Base-by-base conservation (phyloP, 2,797 vertebrate species). In the Sebastes dallii region DNA sequence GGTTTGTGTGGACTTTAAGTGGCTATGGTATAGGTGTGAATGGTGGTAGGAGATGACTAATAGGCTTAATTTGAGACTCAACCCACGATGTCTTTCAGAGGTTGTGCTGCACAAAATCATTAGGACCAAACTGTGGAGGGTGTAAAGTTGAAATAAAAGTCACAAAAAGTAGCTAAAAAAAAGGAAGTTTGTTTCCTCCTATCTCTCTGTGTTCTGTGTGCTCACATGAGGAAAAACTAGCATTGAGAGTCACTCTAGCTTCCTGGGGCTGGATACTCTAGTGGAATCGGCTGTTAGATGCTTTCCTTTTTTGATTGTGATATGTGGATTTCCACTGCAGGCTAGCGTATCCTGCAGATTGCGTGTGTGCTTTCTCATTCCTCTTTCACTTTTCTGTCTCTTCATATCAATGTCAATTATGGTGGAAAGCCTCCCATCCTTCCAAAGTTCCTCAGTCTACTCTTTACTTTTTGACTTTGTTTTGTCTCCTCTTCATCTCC, bases 81-180 rank as follows among this genome's bases (percentile, higher is more conserved):
- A 56, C 75, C 70, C 70, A 70, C 66, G 10, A 61, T 82, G 59
- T 87, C 58, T 89, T 81, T 85, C 27, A 80, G 61, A 79, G 24
- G n/a, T 50, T 72, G 65, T 59, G 50, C 64, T 68, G 70, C 60
- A 86, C 82, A 87, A 80, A 88, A 89, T 77, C 71, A 86, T 85
- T 81, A 78, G 36, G 80, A 84, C 16, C 25, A 75, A 78, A 56
- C 59, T 65, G 55, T 50, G 34, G 61, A 83, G 68, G 74, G 66
- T 77, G 65, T 83, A n/a, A 88, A 89, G 87, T 89, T 88, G 80
- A 92, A 92, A 89, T 90, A 72, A 88, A 91, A 92, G 89, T 88
- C 24, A 56, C 70, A 79, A 68, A 86, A 82, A 88, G 74, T 69
- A 54, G 68, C 83, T 90, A 42, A 75, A 71, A 71, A 71, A 78